Evolutionary conservation across 2,797 vertebrate genomes (phyloP).

Genomic region (Periophthalmus magnuspinnatus): DNA sequence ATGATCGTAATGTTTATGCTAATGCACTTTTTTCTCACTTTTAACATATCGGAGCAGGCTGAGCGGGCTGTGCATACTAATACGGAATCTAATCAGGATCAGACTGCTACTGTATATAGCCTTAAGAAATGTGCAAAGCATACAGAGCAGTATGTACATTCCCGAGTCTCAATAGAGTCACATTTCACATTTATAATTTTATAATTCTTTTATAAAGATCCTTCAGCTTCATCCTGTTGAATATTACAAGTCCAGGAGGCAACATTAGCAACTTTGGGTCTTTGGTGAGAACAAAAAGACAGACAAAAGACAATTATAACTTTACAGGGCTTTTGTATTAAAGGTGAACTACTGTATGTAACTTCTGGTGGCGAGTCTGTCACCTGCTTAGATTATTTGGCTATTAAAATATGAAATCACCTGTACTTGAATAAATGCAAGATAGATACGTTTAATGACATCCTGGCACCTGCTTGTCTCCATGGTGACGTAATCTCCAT

Average conservation of each 20-base stretch:
- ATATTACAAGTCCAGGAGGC: not conserved
- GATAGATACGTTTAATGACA: too few relatives aligned
- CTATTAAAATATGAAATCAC: too few relatives aligned
- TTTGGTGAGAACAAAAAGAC: not conserved
- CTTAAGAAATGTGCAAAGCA: not conserved
- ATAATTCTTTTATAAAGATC: not conserved
- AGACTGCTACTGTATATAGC: not conserved
- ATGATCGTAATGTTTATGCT: conserved; percentile 18
- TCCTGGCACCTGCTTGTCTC: too few relatives aligned
- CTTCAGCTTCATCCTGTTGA: not conserved
- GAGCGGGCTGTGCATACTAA: conserved; percentile 4
- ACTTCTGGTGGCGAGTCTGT: too few relatives aligned
- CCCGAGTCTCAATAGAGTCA: not conserved
- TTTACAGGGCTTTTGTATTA: too few relatives aligned
- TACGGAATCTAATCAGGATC: conserved; percentile 1
- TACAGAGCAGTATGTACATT: conserved; percentile 2
- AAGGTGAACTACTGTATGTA: too few relatives aligned
- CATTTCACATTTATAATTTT: too few relatives aligned
- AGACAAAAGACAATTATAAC: not conserved
- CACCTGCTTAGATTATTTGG: too few relatives aligned
- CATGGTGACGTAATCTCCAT: too few relatives aligned
- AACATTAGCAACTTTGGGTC: not conserved
- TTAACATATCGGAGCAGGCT: not conserved
- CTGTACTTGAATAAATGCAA: too few relatives aligned
- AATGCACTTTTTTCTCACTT: conserved; percentile 1